These are phyloP conservation scores for Erpobdella octoculata DNA, from an alignment of 2,888 invertebrate species.

Conservation along the genomic window DNA sequence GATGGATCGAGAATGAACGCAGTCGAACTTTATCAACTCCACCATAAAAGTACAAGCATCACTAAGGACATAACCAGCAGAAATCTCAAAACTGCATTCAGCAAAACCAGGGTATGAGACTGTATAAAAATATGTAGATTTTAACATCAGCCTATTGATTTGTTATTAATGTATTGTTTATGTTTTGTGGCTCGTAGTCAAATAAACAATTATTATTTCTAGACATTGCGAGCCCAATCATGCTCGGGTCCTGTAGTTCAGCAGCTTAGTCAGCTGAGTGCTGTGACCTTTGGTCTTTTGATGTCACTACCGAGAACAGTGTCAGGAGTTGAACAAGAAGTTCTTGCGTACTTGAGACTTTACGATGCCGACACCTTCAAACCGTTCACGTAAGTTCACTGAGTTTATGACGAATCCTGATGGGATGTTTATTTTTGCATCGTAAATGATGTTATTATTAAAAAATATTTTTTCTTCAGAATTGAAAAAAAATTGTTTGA, in stretches of 20 bases:
- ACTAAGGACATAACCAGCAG: conserved; percentile 25
- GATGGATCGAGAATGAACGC: conserved; percentile 81
- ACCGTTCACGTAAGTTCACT: conserved; percentile 21
- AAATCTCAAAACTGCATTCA: too few species aligned
- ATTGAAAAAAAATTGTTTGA: neutral
- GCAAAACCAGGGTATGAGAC: too few species aligned
- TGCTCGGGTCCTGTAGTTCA: too few species aligned
- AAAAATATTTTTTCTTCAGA: neutral
- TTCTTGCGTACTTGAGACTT: conserved; percentile 17
- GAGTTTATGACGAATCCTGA: neutral
- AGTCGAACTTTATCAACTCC: conserved; percentile 68
- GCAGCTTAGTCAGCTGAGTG: neutral
- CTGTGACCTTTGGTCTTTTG: neutral
- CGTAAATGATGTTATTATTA: neutral
- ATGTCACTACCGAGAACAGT: neutral
- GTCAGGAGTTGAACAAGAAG: conserved; percentile 11
- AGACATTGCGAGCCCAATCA: too few species aligned
- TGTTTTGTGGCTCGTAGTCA: too few species aligned
- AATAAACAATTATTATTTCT: too few species aligned
- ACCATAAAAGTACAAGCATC: conserved; percentile 56
- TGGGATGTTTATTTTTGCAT: too few species aligned
- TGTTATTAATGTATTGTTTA: too few species aligned
- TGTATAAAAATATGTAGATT: too few species aligned
- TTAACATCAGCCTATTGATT: too few species aligned
- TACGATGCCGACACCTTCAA: conserved; percentile 16